These are phyloP conservation scores for Diploptera punctata DNA, from an alignment of 2,888 invertebrate genomes.

Conservation along the genomic window DNA sequence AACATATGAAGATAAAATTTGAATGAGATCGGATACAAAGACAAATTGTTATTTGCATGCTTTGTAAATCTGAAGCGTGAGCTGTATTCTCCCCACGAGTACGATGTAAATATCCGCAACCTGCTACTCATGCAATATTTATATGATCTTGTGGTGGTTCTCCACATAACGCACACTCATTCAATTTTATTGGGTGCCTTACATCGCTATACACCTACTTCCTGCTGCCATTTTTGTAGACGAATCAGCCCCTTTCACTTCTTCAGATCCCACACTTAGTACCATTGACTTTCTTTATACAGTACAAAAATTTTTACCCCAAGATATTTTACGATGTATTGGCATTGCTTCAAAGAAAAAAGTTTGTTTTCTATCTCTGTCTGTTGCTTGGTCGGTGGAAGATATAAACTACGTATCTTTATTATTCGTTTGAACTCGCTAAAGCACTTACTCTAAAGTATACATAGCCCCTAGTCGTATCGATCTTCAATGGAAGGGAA, in stretches of 20 bases:
- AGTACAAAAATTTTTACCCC: background rate
- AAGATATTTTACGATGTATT: constrained; percentile 24
- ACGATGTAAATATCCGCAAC: background rate
- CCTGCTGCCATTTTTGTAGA: background rate
- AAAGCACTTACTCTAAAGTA: constrained; percentile 41
- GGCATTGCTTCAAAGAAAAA: background rate
- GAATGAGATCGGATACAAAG: no score
- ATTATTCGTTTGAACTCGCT: constrained; percentile 30
- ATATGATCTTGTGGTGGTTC: background rate
- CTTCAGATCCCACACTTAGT: background rate
- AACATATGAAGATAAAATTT: no score
- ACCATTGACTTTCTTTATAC: background rate
- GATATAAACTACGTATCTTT: constrained; percentile 28
- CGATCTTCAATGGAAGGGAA: constrained; percentile 16
- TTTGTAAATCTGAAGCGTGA: no score
- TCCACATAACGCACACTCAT: background rate
- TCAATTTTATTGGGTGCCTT: background rate
- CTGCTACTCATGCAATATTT: background rate
- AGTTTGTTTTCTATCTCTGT: background rate
- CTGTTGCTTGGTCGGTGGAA: constrained; percentile 9
- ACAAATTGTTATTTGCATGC: no score
- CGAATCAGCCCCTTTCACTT: background rate
- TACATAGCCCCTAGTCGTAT: constrained; percentile 29
- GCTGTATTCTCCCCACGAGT: background rate
- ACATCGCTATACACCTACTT: background rate